Evolutionary conservation across 1,140 invertebrate species (phyloP).

Genomic region (Amphibalanus amphitrite): DNA sequence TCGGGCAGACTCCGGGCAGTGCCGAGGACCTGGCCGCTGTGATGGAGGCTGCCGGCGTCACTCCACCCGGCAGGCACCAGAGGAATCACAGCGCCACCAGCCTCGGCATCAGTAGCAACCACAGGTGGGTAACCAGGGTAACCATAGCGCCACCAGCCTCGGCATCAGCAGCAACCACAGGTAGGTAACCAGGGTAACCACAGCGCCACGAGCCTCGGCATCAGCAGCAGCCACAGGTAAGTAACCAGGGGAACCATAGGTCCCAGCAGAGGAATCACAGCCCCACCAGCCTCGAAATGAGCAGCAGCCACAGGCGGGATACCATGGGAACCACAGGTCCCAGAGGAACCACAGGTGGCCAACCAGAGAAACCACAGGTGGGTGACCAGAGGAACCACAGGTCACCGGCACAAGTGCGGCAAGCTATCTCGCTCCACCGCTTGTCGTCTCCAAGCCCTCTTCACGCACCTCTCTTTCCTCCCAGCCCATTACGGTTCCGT

Average conservation of each 20-base stretch:
- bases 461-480: too few species aligned
- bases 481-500: too few species aligned
- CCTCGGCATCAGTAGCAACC: not conserved
- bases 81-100: not conserved
- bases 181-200: too few species aligned
- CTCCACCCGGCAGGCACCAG: too few species aligned
- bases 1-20: not conserved
- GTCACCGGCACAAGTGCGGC: not conserved
- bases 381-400: not conserved
- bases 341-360: not conserved
- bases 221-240: not conserved
- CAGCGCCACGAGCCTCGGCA: not conserved
- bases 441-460: too few species aligned
- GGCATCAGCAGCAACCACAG: too few species aligned
- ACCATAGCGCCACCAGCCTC: not conserved
- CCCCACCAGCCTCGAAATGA: not conserved
- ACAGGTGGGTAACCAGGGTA: not conserved
- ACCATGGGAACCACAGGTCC: too few species aligned
- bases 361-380: not conserved
- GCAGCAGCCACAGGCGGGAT: not conserved
- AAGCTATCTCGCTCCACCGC: conserved; percentile 9
- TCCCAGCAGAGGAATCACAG: too few species aligned
- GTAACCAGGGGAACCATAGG: too few species aligned
- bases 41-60: not conserved
- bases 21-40: not conserved